Base-by-base conservation (phyloP, 2,888 invertebrate genomes). In the Napeogenes sylphis region DNA sequence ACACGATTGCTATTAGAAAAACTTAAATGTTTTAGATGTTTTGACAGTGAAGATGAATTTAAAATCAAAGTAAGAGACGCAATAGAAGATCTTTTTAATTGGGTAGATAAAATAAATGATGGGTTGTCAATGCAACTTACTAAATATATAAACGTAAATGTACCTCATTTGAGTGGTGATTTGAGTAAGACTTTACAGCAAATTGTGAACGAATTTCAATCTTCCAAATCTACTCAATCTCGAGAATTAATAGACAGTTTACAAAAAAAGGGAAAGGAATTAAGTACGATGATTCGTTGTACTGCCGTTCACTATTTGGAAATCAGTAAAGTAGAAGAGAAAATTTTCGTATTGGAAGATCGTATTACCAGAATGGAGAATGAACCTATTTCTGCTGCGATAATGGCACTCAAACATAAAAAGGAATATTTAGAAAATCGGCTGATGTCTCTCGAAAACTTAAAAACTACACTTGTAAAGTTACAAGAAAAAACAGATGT, bases 51-150 rank as follows among this genome's bases (percentile, higher is more conserved):
- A 30, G 71, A 73, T 14, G 83, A 85, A 70, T 87, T 83, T 68
- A 76, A 70, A 60, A 45, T 80, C 4, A 78, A 83, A 69, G 61
- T 84, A 10, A 71, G 72, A 32, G 68, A 73, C 38, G 73, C 73
- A 55, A 66, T 73, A 2, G 82, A 87, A 54, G 83, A 88, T 63
- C 75, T 90, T 53, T 72, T 86, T 30, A 61, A 75, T 45, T 90
- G 88, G 88, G 63, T 87, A 55, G 90, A 90, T 70, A 84, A 80
- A 77, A 84, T 85, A 59, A 73, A 81, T 61, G 89, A 90, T 74
- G 79, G 73, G 33, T 64, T 88, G 33, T 76, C 83, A n/a, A 70
- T 78, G 10, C 72, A 73, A 55, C 63, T 88, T 33, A 79, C 80
- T 57, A 83, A 82, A 66, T 80, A 85, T 63, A 71, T 87, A 30